phyloP scores from a whole-genome alignment of 2,113 vertebrate species.

The Gambusia affinis region DNA sequence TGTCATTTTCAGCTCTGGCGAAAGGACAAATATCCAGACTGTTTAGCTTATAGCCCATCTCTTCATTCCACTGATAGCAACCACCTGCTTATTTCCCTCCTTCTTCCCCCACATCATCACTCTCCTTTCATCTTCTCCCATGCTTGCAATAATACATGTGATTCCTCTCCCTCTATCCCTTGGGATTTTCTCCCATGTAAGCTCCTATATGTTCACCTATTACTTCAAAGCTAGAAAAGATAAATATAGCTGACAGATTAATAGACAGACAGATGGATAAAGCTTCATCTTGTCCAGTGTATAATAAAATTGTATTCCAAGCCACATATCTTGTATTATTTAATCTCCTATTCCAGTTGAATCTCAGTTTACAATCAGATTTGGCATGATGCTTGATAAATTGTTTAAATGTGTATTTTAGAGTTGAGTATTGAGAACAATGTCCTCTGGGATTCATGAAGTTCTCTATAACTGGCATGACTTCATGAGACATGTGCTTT shows the following conservation, averaged over 20 bases:
- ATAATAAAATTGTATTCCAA: too few relatives aligned
- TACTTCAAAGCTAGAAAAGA: conserved; percentile 51
- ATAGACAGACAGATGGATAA: neutral
- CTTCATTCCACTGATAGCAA: conserved; percentile 24
- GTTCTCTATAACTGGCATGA: conserved; percentile 49
- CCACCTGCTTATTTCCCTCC: conserved; percentile 4
- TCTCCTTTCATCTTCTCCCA: conserved; percentile 49
- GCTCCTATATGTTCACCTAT: conserved; percentile 20
- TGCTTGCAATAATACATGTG: conserved; percentile 27
- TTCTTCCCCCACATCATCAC: conserved; percentile 7
- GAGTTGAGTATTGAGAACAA: conserved; percentile 25
- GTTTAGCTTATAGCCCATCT: conserved; percentile 12
- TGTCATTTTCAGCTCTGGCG: conserved; percentile 2
- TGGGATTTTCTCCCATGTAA: conserved; percentile 19
- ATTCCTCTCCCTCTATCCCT: conserved; percentile 15
- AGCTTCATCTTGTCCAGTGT: too few relatives aligned
- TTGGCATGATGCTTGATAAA: too few relatives aligned
- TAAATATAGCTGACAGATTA: neutral
- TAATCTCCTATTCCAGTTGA: too few relatives aligned
- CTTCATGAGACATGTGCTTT: neutral
- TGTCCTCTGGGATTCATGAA: conserved; percentile 26
- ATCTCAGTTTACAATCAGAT: too few relatives aligned
- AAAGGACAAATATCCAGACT: conserved; percentile 8
- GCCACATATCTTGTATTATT: too few relatives aligned
- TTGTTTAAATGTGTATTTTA: neutral